phyloP scores from a whole-genome alignment of 1,140 invertebrate species.

The Danaus melanippus region DNA sequence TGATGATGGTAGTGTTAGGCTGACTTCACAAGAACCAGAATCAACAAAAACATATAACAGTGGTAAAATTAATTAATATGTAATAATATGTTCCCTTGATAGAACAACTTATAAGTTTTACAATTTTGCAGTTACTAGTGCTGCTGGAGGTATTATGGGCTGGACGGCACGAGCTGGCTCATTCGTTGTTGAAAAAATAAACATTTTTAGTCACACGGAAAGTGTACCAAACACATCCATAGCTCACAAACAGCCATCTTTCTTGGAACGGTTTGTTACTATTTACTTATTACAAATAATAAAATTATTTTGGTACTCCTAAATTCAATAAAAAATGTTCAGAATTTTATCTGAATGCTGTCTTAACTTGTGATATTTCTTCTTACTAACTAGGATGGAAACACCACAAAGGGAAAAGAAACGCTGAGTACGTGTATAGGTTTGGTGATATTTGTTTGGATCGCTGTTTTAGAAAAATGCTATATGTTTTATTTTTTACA shows the following conservation, averaged over 20 bases:
- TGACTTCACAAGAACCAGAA: slow-evolving; percentile 51
- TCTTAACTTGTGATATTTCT: slow-evolving; percentile 17
- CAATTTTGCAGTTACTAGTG: slow-evolving; percentile 40
- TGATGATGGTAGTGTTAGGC: slow-evolving; percentile 69
- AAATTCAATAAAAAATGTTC: no score
- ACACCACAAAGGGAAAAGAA: slow-evolving; percentile 26
- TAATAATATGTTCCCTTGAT: slow-evolving; percentile 1
- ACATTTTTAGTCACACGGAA: slow-evolving; percentile 65
- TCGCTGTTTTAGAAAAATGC: slow-evolving; percentile 19
- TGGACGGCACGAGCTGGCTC: slow-evolving; percentile 85
- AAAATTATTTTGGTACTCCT: no score
- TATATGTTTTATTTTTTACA: slow-evolving; percentile 10
- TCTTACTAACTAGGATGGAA: slow-evolving; percentile 42
- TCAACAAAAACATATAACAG: slow-evolving; percentile 41
- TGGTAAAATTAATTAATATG: slow-evolving; percentile 27
- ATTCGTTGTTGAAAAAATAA: slow-evolving; percentile 87
- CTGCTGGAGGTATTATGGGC: slow-evolving; percentile 68
- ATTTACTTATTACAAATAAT: no score
- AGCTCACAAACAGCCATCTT: slow-evolving; percentile 65
- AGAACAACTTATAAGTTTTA: slow-evolving; percentile 7
- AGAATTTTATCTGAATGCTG: no score
- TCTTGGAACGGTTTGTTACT: slow-evolving; percentile 72
- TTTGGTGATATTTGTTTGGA: slow-evolving; percentile 26
- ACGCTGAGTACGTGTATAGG: slow-evolving; percentile 43
- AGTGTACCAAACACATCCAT: slow-evolving; percentile 54